Conservation (phyloP, 2,113 vertebrate genomes). For the Apeltes quadracus region DNA sequence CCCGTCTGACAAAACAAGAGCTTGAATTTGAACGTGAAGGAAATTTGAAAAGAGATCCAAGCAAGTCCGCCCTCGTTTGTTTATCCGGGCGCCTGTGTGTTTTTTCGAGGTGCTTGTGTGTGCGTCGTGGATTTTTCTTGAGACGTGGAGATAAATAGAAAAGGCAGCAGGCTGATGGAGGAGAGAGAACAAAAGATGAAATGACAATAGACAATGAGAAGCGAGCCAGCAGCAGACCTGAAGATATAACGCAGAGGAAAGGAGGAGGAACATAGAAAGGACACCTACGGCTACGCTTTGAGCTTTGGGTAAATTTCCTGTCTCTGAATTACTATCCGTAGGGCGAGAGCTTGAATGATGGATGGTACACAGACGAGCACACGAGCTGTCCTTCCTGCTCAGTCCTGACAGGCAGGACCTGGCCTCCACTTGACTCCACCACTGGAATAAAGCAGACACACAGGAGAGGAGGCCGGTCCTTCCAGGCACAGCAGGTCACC, state of each 20-base stretch:
- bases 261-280: constrained; percentile 5
- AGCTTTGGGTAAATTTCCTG: constrained; percentile 37
- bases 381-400: constrained; percentile 3
- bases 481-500: no score
- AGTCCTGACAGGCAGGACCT: constrained; percentile 25
- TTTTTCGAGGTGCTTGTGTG: background rate
- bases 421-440: constrained; percentile 19
- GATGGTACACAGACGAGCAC: constrained; percentile 10
- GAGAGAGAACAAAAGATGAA: background rate
- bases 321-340: constrained; percentile 24
- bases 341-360: constrained; percentile 4
- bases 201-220: constrained; percentile 19
- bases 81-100: background rate
- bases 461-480: no score
- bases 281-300: background rate
- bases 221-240: constrained; percentile 1
- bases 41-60: constrained; percentile 6
- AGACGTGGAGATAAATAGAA: constrained; percentile 10
- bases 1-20: background rate
- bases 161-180: background rate
- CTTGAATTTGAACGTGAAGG: background rate
- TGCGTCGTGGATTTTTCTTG: background rate
- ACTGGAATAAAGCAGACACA: background rate
- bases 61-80: background rate
- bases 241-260: background rate